Percentiles rank a stretch among this genome's conserved stretches.
phyloP scores from a whole-genome alignment of 92 coral and sea anemone species.

The Palythoa grandis region DNA sequence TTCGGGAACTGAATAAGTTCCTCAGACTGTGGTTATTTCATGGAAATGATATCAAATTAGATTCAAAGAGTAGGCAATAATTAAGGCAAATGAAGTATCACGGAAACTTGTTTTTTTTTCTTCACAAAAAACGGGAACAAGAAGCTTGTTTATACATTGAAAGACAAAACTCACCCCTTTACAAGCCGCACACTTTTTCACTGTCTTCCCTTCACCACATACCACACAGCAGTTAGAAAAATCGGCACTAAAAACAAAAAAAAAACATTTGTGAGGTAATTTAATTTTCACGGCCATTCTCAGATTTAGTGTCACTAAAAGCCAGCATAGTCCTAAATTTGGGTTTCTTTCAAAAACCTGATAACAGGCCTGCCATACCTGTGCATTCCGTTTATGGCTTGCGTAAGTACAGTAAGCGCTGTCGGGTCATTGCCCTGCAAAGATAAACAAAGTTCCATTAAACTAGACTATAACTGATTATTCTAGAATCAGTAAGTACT shows the following conservation, averaged over 20 bases:
- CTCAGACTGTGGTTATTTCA: too few relatives aligned
- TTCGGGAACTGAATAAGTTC: background rate
- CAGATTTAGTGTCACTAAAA: background rate
- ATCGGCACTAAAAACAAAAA: slow-evolving; percentile 69
- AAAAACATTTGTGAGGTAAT: background rate
- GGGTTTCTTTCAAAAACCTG: background rate
- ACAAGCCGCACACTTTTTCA: slow-evolving; percentile 90
- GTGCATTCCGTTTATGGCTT: slow-evolving; percentile 91
- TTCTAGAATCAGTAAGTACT: too few relatives aligned
- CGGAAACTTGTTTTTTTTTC: too few relatives aligned
- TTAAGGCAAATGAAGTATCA: too few relatives aligned
- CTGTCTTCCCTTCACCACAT: slow-evolving; percentile 73
- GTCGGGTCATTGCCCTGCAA: slow-evolving; percentile 91
- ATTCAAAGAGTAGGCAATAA: too few relatives aligned
- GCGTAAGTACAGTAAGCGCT: slow-evolving; percentile 84
- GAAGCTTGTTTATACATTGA: background rate
- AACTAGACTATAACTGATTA: background rate
- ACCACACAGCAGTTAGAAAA: slow-evolving; percentile 80
- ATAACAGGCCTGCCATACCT: slow-evolving; percentile 55
- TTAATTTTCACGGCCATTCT: too few relatives aligned
- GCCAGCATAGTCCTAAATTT: background rate
- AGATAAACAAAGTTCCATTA: background rate
- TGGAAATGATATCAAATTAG: too few relatives aligned
- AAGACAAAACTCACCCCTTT: slow-evolving; percentile 67
- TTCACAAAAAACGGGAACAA: background rate